These are phyloP conservation scores for Mixornis gularis DNA, from an alignment of 2,113 vertebrate species.

Conservation along the genomic window DNA sequence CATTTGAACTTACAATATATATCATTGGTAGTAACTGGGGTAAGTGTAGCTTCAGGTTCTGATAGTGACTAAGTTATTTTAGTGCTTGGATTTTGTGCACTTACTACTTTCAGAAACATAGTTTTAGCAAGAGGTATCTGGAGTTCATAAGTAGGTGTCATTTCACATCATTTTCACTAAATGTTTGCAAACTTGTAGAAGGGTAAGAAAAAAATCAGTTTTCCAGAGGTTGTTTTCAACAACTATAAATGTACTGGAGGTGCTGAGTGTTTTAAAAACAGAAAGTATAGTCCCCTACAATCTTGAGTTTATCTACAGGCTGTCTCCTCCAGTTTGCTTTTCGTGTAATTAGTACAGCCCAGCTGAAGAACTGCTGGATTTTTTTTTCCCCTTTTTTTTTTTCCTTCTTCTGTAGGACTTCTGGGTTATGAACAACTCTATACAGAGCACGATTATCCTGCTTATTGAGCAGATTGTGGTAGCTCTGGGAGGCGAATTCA, in stretches of 20 bases:
- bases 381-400: fast-evolving
- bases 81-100: background rate
- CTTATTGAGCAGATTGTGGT: slow-evolving; percentile 97
- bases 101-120: background rate
- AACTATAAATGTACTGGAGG: background rate
- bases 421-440: slow-evolving; percentile 98
- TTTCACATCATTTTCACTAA: background rate
- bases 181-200: background rate
- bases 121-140: background rate
- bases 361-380: background rate
- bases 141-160: background rate
- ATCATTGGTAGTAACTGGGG: background rate
- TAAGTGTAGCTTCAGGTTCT: background rate
- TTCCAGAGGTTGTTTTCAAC: background rate
- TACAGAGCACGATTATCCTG: slow-evolving; percentile 98
- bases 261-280: background rate
- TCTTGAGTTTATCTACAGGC: background rate
- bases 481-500: slow-evolving; percentile 94
- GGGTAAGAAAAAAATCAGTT: background rate
- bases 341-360: background rate
- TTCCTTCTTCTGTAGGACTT: slow-evolving; percentile 80
- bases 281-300: background rate
- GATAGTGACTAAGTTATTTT: background rate
- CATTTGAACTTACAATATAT: background rate
- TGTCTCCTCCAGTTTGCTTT: background rate